Evolutionary conservation across 2,888 invertebrate species (phyloP).

Genomic region (Eupithecia pulchellata): DNA sequence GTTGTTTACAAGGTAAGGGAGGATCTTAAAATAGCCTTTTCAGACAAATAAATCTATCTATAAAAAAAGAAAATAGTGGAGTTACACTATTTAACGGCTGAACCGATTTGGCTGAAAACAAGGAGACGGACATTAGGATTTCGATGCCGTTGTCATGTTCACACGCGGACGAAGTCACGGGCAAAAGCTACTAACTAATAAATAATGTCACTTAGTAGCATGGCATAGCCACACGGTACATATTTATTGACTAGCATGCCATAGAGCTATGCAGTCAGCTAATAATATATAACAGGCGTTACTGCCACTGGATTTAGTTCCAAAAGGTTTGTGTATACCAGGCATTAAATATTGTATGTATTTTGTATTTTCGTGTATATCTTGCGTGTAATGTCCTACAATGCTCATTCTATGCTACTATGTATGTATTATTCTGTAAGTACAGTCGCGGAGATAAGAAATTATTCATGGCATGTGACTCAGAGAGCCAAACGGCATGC

Average conservation of each 20-base stretch:
- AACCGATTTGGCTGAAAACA: too few species aligned
- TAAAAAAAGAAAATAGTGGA: too few species aligned
- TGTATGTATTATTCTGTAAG: slow-evolving; percentile 4
- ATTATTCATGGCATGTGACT: slow-evolving; percentile 14
- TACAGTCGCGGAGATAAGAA: slow-evolving; percentile 12
- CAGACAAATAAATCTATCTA: background rate
- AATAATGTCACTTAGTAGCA: too few species aligned
- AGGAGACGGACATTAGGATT: too few species aligned
- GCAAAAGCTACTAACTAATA: too few species aligned
- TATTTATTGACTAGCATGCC: too few species aligned
- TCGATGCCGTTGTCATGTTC: too few species aligned
- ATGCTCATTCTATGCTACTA: slow-evolving; percentile 5
- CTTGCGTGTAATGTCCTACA: slow-evolving; percentile 8
- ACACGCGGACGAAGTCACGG: too few species aligned
- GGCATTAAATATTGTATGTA: background rate
- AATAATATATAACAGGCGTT: too few species aligned
- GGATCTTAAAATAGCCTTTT: background rate
- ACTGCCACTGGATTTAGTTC: background rate
- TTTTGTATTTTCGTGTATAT: background rate
- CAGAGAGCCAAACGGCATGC: slow-evolving; percentile 16
- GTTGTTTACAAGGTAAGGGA: background rate
- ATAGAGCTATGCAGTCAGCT: too few species aligned
- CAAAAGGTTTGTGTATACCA: background rate
- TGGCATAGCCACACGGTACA: too few species aligned
- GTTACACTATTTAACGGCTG: too few species aligned